Evolutionary conservation across 35 echinoderm and acorn worm genomes (phyloP).

Genomic region (Apostichopus californicus): DNA sequence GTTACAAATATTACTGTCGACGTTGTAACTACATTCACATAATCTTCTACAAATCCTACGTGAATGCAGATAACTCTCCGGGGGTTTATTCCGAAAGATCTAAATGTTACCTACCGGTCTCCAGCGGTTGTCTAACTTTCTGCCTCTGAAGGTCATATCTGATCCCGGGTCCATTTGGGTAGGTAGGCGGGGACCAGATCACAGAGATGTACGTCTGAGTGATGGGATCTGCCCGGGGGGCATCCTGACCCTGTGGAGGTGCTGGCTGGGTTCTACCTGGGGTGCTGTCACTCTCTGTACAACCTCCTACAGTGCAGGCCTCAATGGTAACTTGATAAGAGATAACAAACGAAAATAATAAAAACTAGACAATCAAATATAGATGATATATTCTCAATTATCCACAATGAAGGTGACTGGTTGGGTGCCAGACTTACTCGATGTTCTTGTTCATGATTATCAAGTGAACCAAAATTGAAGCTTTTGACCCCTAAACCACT

Average conservation of each 20-base stretch:
- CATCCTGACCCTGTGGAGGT: constrained; percentile 71
- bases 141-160: constrained; percentile 87
- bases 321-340: constrained; percentile 80
- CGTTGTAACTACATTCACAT: not conserved
- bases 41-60: too few relatives aligned
- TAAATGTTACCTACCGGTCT: constrained; percentile 64
- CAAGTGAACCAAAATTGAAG: too few relatives aligned
- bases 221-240: constrained; percentile 77
- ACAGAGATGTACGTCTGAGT: constrained; percentile 98
- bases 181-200: constrained; percentile 72
- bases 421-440: too few relatives aligned
- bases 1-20: not conserved
- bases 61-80: too few relatives aligned
- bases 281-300: constrained; percentile 78
- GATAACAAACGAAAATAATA: not conserved
- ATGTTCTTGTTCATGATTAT: too few relatives aligned
- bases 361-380: not conserved
- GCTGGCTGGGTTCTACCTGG: constrained; percentile 76
- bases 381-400: too few relatives aligned
- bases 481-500: too few relatives aligned
- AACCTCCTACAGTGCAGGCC: constrained; percentile 91
- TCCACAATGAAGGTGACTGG: too few relatives aligned
- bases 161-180: constrained; percentile 89
- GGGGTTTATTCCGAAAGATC: too few relatives aligned
- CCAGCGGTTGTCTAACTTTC: constrained; percentile 85